Base-by-base conservation (phyloP, 1,140 invertebrate genomes). In the Atta cephalotes region DNA sequence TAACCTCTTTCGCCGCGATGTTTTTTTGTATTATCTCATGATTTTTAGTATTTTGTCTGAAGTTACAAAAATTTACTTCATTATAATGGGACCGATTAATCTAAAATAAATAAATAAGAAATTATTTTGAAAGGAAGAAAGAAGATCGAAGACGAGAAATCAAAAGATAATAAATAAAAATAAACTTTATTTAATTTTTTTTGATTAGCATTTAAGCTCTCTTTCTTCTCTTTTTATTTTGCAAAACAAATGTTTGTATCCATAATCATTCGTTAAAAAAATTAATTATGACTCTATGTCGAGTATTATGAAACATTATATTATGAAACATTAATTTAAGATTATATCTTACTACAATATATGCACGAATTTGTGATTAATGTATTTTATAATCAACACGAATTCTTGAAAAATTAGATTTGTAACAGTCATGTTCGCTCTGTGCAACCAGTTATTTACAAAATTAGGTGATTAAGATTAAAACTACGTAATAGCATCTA, bases 1-100 rank as follows among this genome's bases (percentile, higher is more conserved):
- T 18, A 25, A 28, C 12, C 45, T 53, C 49, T 66, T 35, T 58
- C 53, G 18, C 28, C 18, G 31, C 65, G 18, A 1, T 14, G 25
- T 6, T 16, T 31, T 21, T 60, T 71, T 72, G 28, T 51, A 31
- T 53, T 1, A 3, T 35, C n/a, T 56, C 28, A 35, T 14, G 9
- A 28, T 72, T 81, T 31, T 25, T 16, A 53, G 35, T 10, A n/a
- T n/a, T 2, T 39, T 51, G 60, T n/a, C 3, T 6, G 6, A 16
- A 80, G 10, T 45, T 60, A 39, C 53, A 14, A 21, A 72, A 71
- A 81, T 71, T 60, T 58, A 81, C 39, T 2, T 28, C n/a, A 7
- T 25, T 39, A 21, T 14, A 9, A 66, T 25, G 6, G 35, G 7
- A 31, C 12, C 49, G 49, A 7, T 10, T 21, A 18, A 81, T 9